Base-by-base conservation (phyloP, 2,797 vertebrate species). In the Gambusia yucatana region DNA sequence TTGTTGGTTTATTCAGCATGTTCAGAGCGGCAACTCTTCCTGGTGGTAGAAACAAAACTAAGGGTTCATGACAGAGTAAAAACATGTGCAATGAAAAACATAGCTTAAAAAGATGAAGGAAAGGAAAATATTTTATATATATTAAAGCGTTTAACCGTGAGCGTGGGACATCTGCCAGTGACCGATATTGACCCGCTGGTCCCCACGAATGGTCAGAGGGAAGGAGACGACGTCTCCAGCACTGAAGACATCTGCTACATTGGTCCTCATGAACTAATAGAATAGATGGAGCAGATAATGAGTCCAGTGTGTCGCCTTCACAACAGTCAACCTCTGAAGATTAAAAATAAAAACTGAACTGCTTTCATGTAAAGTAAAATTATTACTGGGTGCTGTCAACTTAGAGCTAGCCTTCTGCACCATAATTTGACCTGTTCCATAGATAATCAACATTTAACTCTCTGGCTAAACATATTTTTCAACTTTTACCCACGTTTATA, bases 81-180 rank as follows among this genome's bases (percentile, higher is more conserved):
- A 65, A 30, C 10, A 16, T 30, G 46, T 76, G 28, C 43, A 22
- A 46, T 7, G 6, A 41, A 41, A 63, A 46, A 69, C 6, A 69
- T 20, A n/a, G 16, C 4, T 72, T 33, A 78, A 33, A 52, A 65
- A 59, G 16, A 3, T n/a, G 3, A 16, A 48, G n/a, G 8, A 14
- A 63, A 47, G 36, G 28, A 16, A 28, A 59, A 59, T 0, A 13
- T 43, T 6, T 69, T 44, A 8, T 25, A 16, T 28, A 39, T 57
- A 46, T 20, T 20, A 48, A 4, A 16, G 25, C 14, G 8, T 61
- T 86, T 90, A 91, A 98, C 97, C 97, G 0, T 98, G 97, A 50
- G 96, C 93, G 30, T 97, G 97, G 0, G 97, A 96, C 87, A 98
- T 90, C 77, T 98, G 97, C 92, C 97, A 97, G 91, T 98, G 97